Evolutionary conservation across 2,888 invertebrate species (phyloP).

Genomic region (Harpalus rufipes): DNA sequence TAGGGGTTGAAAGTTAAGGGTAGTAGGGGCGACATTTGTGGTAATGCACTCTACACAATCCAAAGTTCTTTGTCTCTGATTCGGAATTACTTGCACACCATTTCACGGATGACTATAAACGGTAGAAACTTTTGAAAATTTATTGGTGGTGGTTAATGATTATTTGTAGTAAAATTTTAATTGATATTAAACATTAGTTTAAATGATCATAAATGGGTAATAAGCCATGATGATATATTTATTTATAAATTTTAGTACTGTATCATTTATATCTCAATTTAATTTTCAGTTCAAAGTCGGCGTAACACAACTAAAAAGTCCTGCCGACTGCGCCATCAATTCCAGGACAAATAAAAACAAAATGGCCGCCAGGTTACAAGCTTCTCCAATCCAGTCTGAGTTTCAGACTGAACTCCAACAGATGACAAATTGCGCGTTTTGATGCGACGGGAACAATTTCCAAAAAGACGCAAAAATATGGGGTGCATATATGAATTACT

Average conservation of each 20-base stretch:
- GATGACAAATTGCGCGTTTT: conserved; percentile 74
- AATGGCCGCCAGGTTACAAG: conserved; percentile 20
- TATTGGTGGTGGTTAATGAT: not conserved
- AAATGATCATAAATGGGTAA: too few relatives aligned
- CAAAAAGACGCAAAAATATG: conserved; percentile 72
- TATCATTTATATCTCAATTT: not conserved
- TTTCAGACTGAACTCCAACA: conserved; percentile 53
- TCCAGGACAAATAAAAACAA: conserved; percentile 57
- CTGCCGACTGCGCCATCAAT: conserved; percentile 6
- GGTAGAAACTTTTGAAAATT: not conserved
- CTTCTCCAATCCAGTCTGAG: conserved; percentile 46
- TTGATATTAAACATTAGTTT: too few relatives aligned
- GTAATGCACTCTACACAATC: not conserved
- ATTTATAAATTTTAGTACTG: too few relatives aligned
- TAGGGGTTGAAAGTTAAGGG: not conserved
- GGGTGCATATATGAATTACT: conserved; percentile 76
- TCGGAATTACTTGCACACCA: conserved; percentile 39
- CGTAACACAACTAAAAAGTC: not conserved
- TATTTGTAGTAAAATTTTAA: too few relatives aligned
- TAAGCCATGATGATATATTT: too few relatives aligned
- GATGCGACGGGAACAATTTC: conserved; percentile 75
- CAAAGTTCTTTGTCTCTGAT: conserved; percentile 43
- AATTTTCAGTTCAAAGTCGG: not conserved
- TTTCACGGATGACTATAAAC: conserved; percentile 13
- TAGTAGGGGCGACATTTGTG: not conserved